Evolutionary conservation across 2,113 vertebrate species (phyloP), one percentile per base, ranked within the genome.

Genomic region (Sorex araneus): DNA sequence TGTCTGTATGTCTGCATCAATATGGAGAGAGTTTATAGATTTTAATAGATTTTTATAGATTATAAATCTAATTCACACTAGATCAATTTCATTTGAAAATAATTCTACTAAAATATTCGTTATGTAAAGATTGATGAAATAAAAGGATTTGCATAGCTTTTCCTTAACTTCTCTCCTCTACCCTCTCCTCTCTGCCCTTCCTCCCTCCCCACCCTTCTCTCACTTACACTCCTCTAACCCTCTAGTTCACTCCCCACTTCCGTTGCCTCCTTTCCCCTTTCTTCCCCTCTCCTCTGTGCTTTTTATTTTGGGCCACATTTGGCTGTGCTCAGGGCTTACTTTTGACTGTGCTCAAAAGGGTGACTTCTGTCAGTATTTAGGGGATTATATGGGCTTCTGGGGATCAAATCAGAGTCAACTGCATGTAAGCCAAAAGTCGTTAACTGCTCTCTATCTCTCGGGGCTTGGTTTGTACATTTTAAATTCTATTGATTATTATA

Each of bases 1-100:
- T 40, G 40, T 40, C 40, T 40, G 4, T 27, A 77, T 87, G 27
- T 23, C 2, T 93, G 2, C 43, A 89, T n/a, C 63, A 80, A 60
- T 57, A 19, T 89, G 34, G 69, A 73, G 71, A 67, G 7, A 94
- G 71, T 88, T 94, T 43, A 64, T 69, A n/a, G 64, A 57, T 5
- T 19, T 18, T 54, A 7, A 64, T 8, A 64, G 60, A 64, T 27
- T 40, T 27, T 11, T 84, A 63, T 30, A 67, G n/a, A 77, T 63
- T 92, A 80, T 77, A 85, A 87, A 73, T 78, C 34, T 87, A 89
- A 93, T 85, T 93, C 78, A 21, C 45, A 69, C 84, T 85, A 36
- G 54, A 92, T 45, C 54, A 21, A 93, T 92, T 95, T 84, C 70
- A 87, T 84, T 92, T 83, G 60, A 89, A 84, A 73, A 1, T 63